phyloP scores from a whole-genome alignment of 35 echinoderm and acorn worm genomes.

The Apostichopus parvimensis region DNA sequence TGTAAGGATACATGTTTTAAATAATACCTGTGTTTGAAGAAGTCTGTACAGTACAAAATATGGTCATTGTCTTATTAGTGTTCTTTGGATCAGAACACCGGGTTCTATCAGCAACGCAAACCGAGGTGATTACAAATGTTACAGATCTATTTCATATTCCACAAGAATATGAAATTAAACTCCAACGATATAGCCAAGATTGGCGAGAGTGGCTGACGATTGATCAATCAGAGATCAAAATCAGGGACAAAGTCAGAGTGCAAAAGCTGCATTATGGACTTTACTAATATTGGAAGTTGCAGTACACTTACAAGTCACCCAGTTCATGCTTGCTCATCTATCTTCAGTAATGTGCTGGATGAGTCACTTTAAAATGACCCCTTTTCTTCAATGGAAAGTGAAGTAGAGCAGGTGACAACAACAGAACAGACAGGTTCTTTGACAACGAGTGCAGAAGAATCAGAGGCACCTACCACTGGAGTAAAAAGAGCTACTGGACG shows the following conservation, averaged over 20 bases:
- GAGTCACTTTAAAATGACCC: neutral
- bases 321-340: neutral
- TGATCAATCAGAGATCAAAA: slow-evolving; percentile 31
- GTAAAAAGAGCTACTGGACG: neutral
- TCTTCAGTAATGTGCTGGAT: neutral
- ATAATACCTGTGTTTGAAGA: slow-evolving; percentile 11
- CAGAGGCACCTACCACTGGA: neutral
- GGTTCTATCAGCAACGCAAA: neutral
- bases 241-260: slow-evolving; percentile 14
- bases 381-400: neutral
- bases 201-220: slow-evolving; percentile 24
- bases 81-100: neutral
- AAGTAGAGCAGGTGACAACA: neutral
- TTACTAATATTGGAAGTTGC: neutral
- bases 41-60: neutral
- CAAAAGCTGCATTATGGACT: neutral
- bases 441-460: neutral
- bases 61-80: slow-evolving; percentile 16
- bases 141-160: slow-evolving; percentile 27
- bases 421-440: neutral
- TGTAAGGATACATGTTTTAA: neutral
- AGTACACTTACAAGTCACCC: neutral
- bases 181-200: neutral
- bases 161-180: slow-evolving; percentile 20
- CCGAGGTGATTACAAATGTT: neutral